These are phyloP conservation scores for Edolisoma coerulescens DNA, from an alignment of 2,113 vertebrate species.

Conservation along the genomic window DNA sequence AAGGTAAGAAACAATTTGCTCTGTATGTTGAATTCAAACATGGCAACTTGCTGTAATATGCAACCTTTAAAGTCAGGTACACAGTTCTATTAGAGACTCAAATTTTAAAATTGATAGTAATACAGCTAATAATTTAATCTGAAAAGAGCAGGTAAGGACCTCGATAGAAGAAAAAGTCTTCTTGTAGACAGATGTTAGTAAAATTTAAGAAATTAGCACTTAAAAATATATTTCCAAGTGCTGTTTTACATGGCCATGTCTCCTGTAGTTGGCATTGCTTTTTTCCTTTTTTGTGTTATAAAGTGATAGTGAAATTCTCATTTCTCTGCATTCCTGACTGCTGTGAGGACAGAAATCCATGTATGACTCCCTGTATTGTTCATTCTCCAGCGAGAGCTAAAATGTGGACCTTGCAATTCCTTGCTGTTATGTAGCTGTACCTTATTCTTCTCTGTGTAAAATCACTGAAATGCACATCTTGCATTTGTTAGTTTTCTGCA, in stretches of 20 bases:
- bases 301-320: neutral
- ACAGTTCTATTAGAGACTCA: neutral
- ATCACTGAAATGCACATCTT: neutral
- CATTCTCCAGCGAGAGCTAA: neutral
- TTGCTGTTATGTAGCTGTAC: neutral
- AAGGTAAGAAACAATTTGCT: constrained; percentile 72
- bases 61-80: neutral
- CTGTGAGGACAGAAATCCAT: neutral
- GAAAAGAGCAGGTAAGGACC: neutral
- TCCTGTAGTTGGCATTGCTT: neutral
- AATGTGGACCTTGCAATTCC: neutral
- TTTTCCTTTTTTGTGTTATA: neutral
- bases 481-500: neutral
- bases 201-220: neutral
- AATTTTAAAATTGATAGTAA: neutral
- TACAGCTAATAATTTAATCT: neutral
- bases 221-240: neutral
- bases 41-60: neutral
- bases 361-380: neutral
- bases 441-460: neutral
- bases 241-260: neutral
- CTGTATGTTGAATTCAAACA: neutral
- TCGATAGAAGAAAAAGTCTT: neutral
- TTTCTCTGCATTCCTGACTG: neutral
- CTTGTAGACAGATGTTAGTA: neutral